A percentile compares a stretch with the other conserved stretches of the same genome.
Conservation (phyloP, 2,888 invertebrate genomes). For the Cheilosia grossa region DNA sequence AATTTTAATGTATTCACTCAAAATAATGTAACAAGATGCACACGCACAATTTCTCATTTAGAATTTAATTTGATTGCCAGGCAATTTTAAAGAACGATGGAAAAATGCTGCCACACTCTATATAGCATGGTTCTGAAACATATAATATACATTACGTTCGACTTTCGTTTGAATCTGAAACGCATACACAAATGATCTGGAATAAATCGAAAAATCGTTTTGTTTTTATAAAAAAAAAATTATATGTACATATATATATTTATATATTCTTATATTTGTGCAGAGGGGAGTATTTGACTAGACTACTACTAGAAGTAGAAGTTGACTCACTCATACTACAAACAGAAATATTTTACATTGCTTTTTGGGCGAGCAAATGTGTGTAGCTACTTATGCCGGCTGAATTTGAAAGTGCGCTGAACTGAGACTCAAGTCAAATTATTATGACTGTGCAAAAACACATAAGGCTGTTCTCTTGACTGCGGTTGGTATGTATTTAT, state of each 20-base stretch:
- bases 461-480: conserved; percentile 10
- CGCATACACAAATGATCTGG: conserved; percentile 55
- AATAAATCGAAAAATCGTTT: conserved; percentile 60
- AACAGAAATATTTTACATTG: conserved; percentile 17
- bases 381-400: conserved; percentile 31
- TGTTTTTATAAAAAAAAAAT: conserved; percentile 35
- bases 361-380: conserved; percentile 16
- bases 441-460: conserved; percentile 19
- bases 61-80: conserved; percentile 33
- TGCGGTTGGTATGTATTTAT: conserved; percentile 2
- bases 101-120: conserved; percentile 13
- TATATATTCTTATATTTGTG: too few species aligned
- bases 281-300: neutral
- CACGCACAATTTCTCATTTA: neutral
- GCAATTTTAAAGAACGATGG: conserved; percentile 36
- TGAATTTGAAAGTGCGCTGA: conserved; percentile 68
- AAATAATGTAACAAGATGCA: too few species aligned
- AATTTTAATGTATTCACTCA: conserved; percentile 10
- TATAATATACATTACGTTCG: conserved; percentile 3
- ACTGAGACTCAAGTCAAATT: conserved; percentile 50
- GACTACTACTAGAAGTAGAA: neutral
- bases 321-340: conserved; percentile 13
- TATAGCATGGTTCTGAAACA: conserved; percentile 31
- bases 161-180: conserved; percentile 26
- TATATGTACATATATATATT: neutral